phyloP scores from a whole-genome alignment of 2,888 invertebrate species.

The Hyppa rectilinea region DNA sequence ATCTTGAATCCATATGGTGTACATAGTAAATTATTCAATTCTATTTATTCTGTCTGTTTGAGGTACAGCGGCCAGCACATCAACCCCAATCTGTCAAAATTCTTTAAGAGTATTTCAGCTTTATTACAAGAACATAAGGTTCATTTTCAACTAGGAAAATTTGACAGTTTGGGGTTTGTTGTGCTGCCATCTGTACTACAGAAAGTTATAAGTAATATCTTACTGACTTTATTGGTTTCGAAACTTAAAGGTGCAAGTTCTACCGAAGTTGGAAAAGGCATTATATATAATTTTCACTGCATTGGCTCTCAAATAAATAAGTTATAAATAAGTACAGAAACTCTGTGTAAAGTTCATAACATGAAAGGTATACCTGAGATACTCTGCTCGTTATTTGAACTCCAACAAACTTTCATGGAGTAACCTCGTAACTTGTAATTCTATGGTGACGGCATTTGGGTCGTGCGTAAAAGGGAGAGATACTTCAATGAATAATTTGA shows the following conservation, averaged over 20 bases:
- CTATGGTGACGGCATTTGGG: background rate
- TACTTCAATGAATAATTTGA: background rate
- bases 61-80: too few species aligned
- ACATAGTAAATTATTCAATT: too few species aligned
- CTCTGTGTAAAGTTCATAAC: conserved; percentile 19
- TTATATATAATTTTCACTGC: conserved; percentile 37
- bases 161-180: too few species aligned
- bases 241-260: conserved; percentile 21
- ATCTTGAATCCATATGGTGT: too few species aligned
- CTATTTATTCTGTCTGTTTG: too few species aligned
- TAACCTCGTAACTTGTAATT: conserved; percentile 13
- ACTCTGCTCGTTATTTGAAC: conserved; percentile 22
- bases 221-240: conserved; percentile 18
- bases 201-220: too few species aligned
- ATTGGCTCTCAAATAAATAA: conserved; percentile 35
- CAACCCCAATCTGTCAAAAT: too few species aligned
- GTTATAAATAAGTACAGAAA: conserved; percentile 37
- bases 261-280: conserved; percentile 24
- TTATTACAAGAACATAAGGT: too few species aligned
- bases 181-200: too few species aligned
- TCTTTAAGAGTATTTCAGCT: too few species aligned
- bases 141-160: too few species aligned
- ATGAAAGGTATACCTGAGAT: conserved; percentile 15
- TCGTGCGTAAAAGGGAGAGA: background rate
- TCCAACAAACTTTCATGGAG: conserved; percentile 23